phyloP scores from a whole-genome alignment of 2,113 vertebrate genomes.

The Sapayoa aenigma region DNA sequence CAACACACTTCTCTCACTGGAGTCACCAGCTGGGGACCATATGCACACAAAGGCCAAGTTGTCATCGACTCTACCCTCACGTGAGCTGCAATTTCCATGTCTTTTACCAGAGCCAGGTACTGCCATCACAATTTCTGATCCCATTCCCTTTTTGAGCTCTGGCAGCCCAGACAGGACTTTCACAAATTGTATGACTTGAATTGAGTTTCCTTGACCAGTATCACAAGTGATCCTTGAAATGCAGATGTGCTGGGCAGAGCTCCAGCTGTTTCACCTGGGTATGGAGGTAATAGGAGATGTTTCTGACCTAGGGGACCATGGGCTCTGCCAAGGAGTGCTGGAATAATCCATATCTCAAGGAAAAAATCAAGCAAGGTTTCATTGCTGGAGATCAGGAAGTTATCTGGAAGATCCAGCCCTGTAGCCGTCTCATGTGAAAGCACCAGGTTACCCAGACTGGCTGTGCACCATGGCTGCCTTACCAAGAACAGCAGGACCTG shows the following conservation, averaged over 20 bases:
- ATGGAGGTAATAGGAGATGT: background rate
- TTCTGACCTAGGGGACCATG: background rate
- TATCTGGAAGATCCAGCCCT: background rate
- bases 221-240: background rate
- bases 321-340: background rate
- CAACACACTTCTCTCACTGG: too few species aligned
- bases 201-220: background rate
- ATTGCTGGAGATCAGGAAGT: background rate
- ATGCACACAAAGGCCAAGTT: background rate
- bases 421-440: background rate
- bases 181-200: background rate
- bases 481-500: background rate
- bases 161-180: background rate
- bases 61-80: background rate
- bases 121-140: rapidly evolving
- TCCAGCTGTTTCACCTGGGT: background rate
- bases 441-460: too few species aligned
- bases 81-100: background rate
- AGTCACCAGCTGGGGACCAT: background rate
- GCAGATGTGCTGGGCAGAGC: background rate
- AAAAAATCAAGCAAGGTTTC: background rate
- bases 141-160: background rate
- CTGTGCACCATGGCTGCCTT: background rate
- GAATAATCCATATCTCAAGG: background rate
- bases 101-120: background rate